These are phyloP conservation scores for Prosapia bicincta DNA, from an alignment of 2,888 invertebrate species.

Conservation along the genomic window DNA sequence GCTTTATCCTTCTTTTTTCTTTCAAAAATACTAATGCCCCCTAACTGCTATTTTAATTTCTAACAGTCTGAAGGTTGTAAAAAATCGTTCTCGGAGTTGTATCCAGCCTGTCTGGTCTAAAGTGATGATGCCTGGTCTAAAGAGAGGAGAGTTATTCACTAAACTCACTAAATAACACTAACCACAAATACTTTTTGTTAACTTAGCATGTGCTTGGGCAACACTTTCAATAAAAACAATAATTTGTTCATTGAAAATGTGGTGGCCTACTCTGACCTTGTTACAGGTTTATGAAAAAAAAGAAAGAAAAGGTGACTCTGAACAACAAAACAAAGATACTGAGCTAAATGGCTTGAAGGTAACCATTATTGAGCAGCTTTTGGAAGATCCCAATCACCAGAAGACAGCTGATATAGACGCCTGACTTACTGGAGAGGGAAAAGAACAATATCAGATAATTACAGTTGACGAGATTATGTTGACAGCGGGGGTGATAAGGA, in stretches of 20 bases:
- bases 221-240: conserved; percentile 16
- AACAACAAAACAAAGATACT: not conserved
- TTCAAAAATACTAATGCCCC: too few relatives aligned
- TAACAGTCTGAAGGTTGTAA: too few relatives aligned
- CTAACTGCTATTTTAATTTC: too few relatives aligned
- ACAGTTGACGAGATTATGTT: conserved; percentile 4
- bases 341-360: conserved; percentile 8
- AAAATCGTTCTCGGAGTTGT: too few relatives aligned
- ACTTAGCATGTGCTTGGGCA: conserved; percentile 14
- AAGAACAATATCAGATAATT: not conserved
- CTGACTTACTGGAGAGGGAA: conserved; percentile 1
- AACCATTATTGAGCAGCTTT: not conserved
- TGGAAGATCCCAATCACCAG: not conserved
- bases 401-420: conserved; percentile 2
- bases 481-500: not conserved
- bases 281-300: conserved; percentile 7
- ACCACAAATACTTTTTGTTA: conserved; percentile 24
- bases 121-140: too few relatives aligned
- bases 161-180: conserved; percentile 17
- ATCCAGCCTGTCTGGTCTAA: too few relatives aligned
- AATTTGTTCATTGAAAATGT: conserved; percentile 20
- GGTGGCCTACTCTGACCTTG: conserved; percentile 13
- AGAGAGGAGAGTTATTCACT: conserved; percentile 18
- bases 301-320: not conserved
- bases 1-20: too few relatives aligned